Evolutionary conservation across 2,113 vertebrate genomes (phyloP), one percentile per base, ranked within the genome.

Genomic region (Tyto alba): DNA sequence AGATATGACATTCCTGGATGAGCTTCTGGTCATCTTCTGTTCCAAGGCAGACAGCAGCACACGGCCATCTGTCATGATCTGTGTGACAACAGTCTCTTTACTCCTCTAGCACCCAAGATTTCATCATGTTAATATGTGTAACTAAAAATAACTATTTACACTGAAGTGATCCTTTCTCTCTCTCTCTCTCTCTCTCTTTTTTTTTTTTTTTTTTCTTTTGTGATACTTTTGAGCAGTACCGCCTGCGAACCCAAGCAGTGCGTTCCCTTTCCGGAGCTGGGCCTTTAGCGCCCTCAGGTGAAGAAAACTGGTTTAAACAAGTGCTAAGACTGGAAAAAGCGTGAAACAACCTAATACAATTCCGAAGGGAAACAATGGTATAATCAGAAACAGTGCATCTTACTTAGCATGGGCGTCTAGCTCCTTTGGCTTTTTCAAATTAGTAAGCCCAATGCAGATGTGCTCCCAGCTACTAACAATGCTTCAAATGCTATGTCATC

Each of bases 221-320:
- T 6, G 45, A 11, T 20, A 8, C 25, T n/a, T 32, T 55, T 19
- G 43, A 20, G 77, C 75, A 34, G 34, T 1, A 2, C 26, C 2
- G 26, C 56, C 36, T 12, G 29, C 6, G 3, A n/a, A 11, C 6
- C 6, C 10, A 2, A 6, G 26, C 30, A 7, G 52, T 3, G 21
- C 38, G 1, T 23, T 22, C 16, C 22, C 71, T 21, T 48, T 18
- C 25, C 23, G 32, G 27, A 80, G 64, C 41, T 57, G 30, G 57
- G 30, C 57, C 57, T 83, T 53, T 40, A 86, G 91, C 88, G 90
- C 95, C 96, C 90, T 84, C 96, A 57, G 23, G 94, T 92, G 96
- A 62, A 63, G 7, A 57, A 73, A 66, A 48, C 9, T 27, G 32
- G 13, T 56, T 74, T 50, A 36, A 86, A 48, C 29, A 66, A 52